Base-by-base conservation (phyloP, 1,140 invertebrate species). In the Drosophila ficusphila region DNA sequence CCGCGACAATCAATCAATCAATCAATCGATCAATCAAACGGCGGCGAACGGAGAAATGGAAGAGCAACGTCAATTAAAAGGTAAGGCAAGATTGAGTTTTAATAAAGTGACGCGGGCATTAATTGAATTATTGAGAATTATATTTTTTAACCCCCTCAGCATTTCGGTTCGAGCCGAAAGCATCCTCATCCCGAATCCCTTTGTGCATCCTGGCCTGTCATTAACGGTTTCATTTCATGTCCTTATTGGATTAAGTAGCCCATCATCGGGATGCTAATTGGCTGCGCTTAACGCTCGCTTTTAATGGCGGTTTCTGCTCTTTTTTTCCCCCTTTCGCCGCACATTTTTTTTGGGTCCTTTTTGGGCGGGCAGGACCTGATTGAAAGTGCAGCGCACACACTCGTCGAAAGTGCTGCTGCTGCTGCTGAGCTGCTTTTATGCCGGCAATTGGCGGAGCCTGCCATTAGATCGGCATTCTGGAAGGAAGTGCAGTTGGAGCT, bases 21-120 rank as follows among this genome's bases (percentile, higher is more conserved):
- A 18, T 34, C 41, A 18, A 44, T 29, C 16, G 23, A n/a, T 11
- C 12, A 12, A 31, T 19, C 21, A 19, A 8, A 3, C 9, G n/a
- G 23, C 19, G 11, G 31, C 41, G 3, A 36, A 68, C 41, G 34
- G 68, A 42, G 71, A 68, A 53, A 54, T 29, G 48, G 76, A 44
- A 44, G 46, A 52, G 67, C 58, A 88, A 77, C 41, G 76, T 88
- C 81, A 86, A 86, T 85, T 86, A 79, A 86, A 86, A 76, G 58
- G 71, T 72, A 76, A 47, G 76, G 71, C 76, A 81, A 88, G 76
- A 88, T 86, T 81, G 72, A 77, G 73, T 86, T 86, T 86, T 86
- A 86, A 88, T 88, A 77, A 86, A 81, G 82, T 88, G 82, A 76
- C 62, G 82, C n/a, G n/a, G n/a, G n/a, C 81, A 85, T 86, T 85